These are phyloP conservation scores for Pitangus sulphuratus DNA, from an alignment of 2,797 vertebrate species.

Conservation along the genomic window DNA sequence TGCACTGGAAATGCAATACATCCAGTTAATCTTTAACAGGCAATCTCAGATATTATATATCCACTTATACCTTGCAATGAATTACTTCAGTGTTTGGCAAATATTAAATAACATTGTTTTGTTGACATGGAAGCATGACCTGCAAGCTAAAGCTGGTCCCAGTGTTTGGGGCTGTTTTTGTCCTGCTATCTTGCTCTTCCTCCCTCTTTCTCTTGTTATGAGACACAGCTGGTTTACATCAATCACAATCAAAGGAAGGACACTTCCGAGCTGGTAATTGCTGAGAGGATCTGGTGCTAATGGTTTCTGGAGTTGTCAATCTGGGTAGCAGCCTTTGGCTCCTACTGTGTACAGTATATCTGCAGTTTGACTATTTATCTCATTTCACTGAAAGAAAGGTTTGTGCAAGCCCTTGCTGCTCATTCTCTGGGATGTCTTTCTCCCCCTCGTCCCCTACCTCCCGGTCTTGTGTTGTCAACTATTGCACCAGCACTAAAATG, in stretches of 20 bases:
- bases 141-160: constrained; percentile 76
- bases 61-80: constrained; percentile 75
- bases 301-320: constrained; percentile 75
- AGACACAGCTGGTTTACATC: constrained; percentile 75
- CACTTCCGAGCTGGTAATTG: constrained; percentile 76
- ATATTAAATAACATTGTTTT: constrained; percentile 60
- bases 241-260: constrained; percentile 71
- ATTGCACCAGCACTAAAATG: constrained; percentile 28
- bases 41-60: constrained; percentile 73
- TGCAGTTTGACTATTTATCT: constrained; percentile 73
- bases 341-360: constrained; percentile 43
- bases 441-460: neutral
- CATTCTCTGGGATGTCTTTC: neutral
- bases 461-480: constrained; percentile 9
- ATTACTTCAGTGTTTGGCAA: constrained; percentile 77
- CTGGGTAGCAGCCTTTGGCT: constrained; percentile 67
- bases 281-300: constrained; percentile 66
- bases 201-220: constrained; percentile 27
- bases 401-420: constrained; percentile 71
- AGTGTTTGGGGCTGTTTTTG: constrained; percentile 55
- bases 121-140: constrained; percentile 68
- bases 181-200: constrained; percentile 54
- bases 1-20: constrained; percentile 61
- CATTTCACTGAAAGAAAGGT: constrained; percentile 64
- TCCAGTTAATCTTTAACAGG: constrained; percentile 72